Percentiles rank a stretch among this genome's conserved stretches.
These are phyloP conservation scores for Periphyllus acericola DNA, from an alignment of 2,888 invertebrate genomes.

Conservation along the genomic window DNA sequence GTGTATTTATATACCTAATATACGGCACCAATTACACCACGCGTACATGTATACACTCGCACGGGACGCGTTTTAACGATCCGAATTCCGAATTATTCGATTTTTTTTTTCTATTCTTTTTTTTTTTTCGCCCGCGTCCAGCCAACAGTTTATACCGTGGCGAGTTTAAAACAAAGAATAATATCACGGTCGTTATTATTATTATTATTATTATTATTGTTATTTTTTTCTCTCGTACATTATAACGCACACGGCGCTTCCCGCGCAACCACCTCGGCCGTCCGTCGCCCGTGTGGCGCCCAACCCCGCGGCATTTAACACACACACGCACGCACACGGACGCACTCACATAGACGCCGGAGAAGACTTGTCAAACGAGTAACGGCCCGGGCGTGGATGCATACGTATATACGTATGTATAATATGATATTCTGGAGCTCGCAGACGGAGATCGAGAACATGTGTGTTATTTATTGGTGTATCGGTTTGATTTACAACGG, in stretches of 20 bases:
- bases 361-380: conserved; percentile 56
- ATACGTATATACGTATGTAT: neutral
- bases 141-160: conserved; percentile 5
- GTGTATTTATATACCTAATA: too few relatives aligned
- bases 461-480: conserved; percentile 46
- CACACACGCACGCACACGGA: neutral
- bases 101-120: neutral
- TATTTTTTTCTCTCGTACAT: neutral
- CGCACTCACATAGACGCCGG: conserved; percentile 4
- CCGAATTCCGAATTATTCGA: conserved; percentile 25
- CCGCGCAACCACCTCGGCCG: conserved; percentile 14
- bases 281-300: conserved; percentile 53
- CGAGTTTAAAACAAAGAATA: conserved; percentile 33
- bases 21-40: neutral
- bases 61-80: conserved; percentile 28
- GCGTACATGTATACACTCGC: neutral
- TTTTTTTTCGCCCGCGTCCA: neutral
- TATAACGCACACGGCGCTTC: neutral
- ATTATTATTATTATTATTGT: neutral
- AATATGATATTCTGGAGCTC: conserved; percentile 2
- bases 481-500: conserved; percentile 57
- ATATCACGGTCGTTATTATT: neutral
- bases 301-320: conserved; percentile 26
- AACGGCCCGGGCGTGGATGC: conserved; percentile 16
- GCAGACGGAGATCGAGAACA: conserved; percentile 10